Conservation (phyloP, 2,113 vertebrate genomes). For the Procavia capensis region DNA sequence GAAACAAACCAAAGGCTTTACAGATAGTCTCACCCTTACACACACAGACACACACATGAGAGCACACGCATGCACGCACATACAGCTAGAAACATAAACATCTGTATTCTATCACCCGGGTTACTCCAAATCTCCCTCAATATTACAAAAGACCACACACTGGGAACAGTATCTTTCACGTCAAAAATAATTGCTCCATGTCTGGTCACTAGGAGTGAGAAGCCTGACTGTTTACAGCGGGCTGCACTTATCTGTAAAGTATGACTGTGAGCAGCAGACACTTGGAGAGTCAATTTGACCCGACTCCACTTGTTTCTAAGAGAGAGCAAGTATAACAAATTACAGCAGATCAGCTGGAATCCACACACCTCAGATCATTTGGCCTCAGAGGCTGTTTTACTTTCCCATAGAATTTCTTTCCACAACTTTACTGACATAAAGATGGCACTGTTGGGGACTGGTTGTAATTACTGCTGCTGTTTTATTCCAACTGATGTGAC, state of each 20-base stretch:
- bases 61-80: fast-evolving
- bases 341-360: constrained; percentile 4
- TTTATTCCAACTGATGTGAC: not conserved
- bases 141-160: constrained; percentile 71
- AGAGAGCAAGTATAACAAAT: not conserved
- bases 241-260: not conserved
- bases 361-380: not conserved
- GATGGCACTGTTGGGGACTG: not conserved
- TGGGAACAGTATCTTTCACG: constrained; percentile 68
- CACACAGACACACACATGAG: not conserved
- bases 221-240: constrained; percentile 56
- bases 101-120: constrained; percentile 55
- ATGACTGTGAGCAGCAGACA: not conserved
- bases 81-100: constrained; percentile 32
- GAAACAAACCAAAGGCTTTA: not conserved
- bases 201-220: constrained; percentile 61
- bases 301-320: constrained; percentile 5
- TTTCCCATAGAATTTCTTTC: not conserved
- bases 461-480: not conserved
- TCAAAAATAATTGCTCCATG: constrained; percentile 82
- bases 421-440: constrained; percentile 10
- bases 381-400: not conserved
- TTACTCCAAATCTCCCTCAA: constrained; percentile 68
- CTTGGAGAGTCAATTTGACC: constrained; percentile 7
- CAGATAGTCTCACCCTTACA: not conserved